These are phyloP conservation scores for Bos indicus DNA, from an alignment of 2,113 vertebrate genomes.

Conservation along the genomic window DNA sequence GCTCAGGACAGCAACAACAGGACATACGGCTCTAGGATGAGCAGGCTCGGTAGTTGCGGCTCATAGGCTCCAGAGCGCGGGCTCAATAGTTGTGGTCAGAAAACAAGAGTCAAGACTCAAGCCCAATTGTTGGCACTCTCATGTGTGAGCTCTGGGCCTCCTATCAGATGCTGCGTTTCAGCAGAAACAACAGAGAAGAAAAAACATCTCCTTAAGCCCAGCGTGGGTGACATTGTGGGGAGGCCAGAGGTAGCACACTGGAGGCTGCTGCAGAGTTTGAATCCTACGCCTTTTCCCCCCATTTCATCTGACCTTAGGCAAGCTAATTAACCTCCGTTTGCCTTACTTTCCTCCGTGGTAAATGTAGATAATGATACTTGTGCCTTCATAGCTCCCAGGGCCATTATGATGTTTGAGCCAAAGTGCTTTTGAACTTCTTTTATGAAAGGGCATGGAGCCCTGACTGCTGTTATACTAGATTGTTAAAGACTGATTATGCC, in stretches of 20 bases:
- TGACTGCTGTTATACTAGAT: background rate
- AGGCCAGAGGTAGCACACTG: background rate
- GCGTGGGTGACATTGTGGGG: background rate
- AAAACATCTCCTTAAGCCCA: background rate
- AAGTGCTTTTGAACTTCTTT: conserved; percentile 54
- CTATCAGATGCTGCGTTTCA: background rate
- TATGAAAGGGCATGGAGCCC: conserved; percentile 39
- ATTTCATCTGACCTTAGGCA: conserved; percentile 16
- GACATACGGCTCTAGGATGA: too few species aligned
- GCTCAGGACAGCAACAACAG: too few species aligned
- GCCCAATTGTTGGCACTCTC: background rate
- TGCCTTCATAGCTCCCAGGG: conserved; percentile 40
- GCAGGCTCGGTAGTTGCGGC: too few species aligned
- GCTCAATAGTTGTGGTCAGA: background rate
- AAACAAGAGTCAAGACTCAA: background rate
- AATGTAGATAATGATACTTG: conserved; percentile 47
- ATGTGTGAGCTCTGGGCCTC: background rate
- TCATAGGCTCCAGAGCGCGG: too few species aligned
- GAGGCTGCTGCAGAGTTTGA: background rate
- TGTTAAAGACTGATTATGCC: conserved; percentile 33
- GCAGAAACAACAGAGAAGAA: background rate
- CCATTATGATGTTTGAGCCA: conserved; percentile 27
- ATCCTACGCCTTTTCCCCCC: background rate
- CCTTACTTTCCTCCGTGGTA: conserved; percentile 40
- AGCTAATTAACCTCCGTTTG: background rate